Base-by-base conservation (phyloP, 1,140 invertebrate genomes). In the Nylanderia fulva region DNA sequence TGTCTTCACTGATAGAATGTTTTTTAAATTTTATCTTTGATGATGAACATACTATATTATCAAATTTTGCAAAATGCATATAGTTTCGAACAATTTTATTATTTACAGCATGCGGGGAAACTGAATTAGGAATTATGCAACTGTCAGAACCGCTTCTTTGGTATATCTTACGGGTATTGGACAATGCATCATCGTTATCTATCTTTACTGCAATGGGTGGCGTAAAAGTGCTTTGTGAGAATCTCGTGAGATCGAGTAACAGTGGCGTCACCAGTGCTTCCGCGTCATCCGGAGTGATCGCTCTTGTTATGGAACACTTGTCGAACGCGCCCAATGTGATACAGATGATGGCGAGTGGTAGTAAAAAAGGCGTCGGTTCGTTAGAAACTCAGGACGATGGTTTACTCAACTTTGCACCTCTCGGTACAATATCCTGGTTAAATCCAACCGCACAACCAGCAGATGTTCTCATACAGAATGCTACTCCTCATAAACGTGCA, bases 361-460 rank as follows among this genome's bases (percentile, higher is more conserved):
- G 93, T 61, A 97, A 96, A 90, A 97, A 96, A 91, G 91, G 94
- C 1, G 93, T 95, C 42, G 95, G 95, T 27, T 94, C 94, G 18
- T n/a, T 93, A 0, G 95, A 95, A 36, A 86, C 93, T 0, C 92
- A 94, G 11, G 96, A 96, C 8, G 96, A 97, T 90, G 97, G 97
- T 1, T 93, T 98, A 4, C 95, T 98, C 18, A 99, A 99, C 93
- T 98, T 99, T 94, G 98, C 98, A 24, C 98, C 98, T 0, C 95
- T 98, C 29, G 97, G 97, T 15, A 96, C 96, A 3, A 97, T 98
- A 72, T 96, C 96, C 2, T 98, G 97, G 88, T 96, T 97, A 84
- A 98, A 98, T 94, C 97, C 97, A 7, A 98, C 97, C 18, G 97
- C 98, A 5, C 98, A 98, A 93, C 96, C 98, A 8, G 97, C 98